These are phyloP conservation scores for Cryptops parisi DNA, from an alignment of 2,888 invertebrate species.

Conservation along the genomic window DNA sequence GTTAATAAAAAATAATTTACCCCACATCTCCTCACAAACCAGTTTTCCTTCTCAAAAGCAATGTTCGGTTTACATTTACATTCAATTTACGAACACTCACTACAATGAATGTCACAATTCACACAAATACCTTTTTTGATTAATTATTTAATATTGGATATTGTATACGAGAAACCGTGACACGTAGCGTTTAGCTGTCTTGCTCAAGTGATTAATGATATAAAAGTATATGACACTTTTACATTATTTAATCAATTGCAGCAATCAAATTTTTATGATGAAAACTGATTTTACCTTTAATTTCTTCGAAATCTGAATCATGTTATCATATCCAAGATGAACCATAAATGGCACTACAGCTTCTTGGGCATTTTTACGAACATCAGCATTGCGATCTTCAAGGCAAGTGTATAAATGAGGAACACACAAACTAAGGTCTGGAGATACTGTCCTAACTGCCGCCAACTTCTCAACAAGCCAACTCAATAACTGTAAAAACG, in stretches of 20 bases:
- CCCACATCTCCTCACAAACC: not conserved
- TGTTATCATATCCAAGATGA: slow-evolving; percentile 67
- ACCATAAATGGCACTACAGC: slow-evolving; percentile 85
- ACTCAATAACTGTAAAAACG: slow-evolving; percentile 43
- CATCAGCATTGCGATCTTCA: slow-evolving; percentile 82
- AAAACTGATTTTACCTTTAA: slow-evolving; percentile 64
- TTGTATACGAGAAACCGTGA: no score
- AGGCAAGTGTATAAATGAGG: slow-evolving; percentile 63
- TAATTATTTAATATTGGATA: no score
- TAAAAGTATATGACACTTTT: no score
- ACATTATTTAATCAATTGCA: no score
- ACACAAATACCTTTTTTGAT: no score
- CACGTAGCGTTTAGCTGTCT: no score
- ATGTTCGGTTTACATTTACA: no score
- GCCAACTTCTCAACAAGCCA: slow-evolving; percentile 77
- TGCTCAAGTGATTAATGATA: no score
- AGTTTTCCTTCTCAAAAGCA: no score
- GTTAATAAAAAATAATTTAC: not conserved
- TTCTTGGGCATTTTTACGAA: slow-evolving; percentile 77
- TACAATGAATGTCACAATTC: no score
- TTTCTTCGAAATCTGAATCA: slow-evolving; percentile 60
- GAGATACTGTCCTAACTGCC: slow-evolving; percentile 27
- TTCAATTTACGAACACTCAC: no score
- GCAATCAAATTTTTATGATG: no score
- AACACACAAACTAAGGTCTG: slow-evolving; percentile 58